Base-by-base conservation (phyloP, 2,888 invertebrate genomes). In the Sinopyrophorus schimmeli region DNA sequence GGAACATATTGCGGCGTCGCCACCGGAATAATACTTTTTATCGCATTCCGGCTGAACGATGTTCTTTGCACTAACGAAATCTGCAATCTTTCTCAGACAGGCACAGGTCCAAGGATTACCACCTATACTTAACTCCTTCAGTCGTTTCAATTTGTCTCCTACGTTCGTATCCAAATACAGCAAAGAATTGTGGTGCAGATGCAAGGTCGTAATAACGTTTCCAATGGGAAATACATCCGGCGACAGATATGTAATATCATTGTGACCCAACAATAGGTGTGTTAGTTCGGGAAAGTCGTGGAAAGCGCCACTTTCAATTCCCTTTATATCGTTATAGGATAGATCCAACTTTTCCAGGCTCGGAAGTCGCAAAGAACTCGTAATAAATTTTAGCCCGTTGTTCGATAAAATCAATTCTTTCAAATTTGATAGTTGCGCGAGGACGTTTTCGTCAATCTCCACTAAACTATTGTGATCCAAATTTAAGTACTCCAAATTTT, bases 101-200 rank as follows among this genome's bases (percentile, higher is more conserved):
- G 48, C 27, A 37, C 56, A 56, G 3, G 46, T 32, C 56, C 56
- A 56, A 1, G 56, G 56, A 49, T 56, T 56, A n/a, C 38, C 51
- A 21, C 35, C 34, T 5, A 56, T 20, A 7, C 46, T 41, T 15
- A 54, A 49, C 27, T 56, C 56, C 27, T 43, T 37, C 1, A 56
- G 34, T 32, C 34, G 9, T 1, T 34, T 28, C 1, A 52, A 28
- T n/a, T 23, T 34, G 1, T 5, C 34, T 6, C 32, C 38, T 3
- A 37, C 1, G 9, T 32, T 10, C 5, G 9, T 6, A 24, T 43
- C 32, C 11, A 47, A 38, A 16, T 16, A 4, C 18, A 43, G 30
- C 3, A 51, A 38, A 6, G 11, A n/a, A 23, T 54, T 51, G 5
- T 37, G 10, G 9, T 56, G 43, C 17, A 52, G 11, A 11, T 23